Evolutionary conservation across 2,888 invertebrate species (phyloP), one percentile per base, ranked within the genome.

Genomic region (Tolmerus cingulatus): DNA sequence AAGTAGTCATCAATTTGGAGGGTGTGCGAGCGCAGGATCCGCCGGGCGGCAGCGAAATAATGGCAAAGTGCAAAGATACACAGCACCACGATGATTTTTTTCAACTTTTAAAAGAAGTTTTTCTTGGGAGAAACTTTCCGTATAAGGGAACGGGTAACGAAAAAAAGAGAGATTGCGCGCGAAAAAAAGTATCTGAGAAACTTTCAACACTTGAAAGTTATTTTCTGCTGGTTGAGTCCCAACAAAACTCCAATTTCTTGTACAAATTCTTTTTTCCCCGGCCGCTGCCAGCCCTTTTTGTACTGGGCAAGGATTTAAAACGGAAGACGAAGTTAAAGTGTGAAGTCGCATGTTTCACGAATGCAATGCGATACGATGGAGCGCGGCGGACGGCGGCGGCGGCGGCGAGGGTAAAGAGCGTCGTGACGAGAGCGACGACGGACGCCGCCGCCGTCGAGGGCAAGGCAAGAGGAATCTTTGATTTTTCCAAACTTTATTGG

Each of bases 221-320:
- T 82, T 82, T 82, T 82, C 82, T 82, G 82, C 82, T 82, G 82
- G 82, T 82, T 82, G 82, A 82, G 82, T 82, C 57, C 51, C 82
- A 66, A 82, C 82, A 82, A 82, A 82, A 82, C 82, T 82, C 37
- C 82, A 82, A 82, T 82, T 82, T 66, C 82, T 82, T 82, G 82
- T 82, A 82, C 27, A 82, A 82, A 82, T 43, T 51, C 30, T 34
- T 82, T 82, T 51, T 79, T 79, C 9, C 79, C 27, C 66, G 27
- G 66, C 66, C 66, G 19, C 2, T 66, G 66, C 19, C 66, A 27
- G 9, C 23, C 66, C 66, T 27, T 66, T n/a, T 66, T 66, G 66
- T 66, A 23, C 66, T 27, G 66, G 19, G n/a, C 76, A 76, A 37
- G n/a, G 57, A 66, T 66, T 82, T 82, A 82, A 81, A 66, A 82